Conservation (phyloP, 2,797 vertebrate species). For the Periophthalmus magnuspinnatus region DNA sequence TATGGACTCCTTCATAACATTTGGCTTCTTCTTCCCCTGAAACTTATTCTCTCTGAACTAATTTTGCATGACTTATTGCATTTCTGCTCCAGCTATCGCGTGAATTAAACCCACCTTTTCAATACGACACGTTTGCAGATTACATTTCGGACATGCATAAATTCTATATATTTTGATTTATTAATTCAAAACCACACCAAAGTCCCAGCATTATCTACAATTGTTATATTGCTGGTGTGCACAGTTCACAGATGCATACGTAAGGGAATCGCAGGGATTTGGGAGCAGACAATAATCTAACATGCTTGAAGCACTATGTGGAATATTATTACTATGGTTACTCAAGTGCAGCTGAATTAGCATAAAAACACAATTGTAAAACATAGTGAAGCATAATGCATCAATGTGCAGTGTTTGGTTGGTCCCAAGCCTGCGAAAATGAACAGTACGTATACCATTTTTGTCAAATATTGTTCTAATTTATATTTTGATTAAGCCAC, state of each 20-base stretch:
- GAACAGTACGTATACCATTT: not conserved
- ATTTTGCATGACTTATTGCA: conserved; percentile 85
- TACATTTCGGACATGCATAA: conserved; percentile 74
- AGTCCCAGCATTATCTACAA: conserved; percentile 66
- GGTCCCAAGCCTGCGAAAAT: not conserved
- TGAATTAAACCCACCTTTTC: conserved; percentile 78
- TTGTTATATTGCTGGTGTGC: conserved; percentile 56
- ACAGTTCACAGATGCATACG: conserved; percentile 37
- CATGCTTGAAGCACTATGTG: not conserved
- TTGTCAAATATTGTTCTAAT: not conserved
- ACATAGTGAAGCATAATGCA: not conserved
- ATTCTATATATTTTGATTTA: conserved; percentile 78
- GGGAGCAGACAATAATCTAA: conserved; percentile 22
- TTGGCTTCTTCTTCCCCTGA: conserved; percentile 69
- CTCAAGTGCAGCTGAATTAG: conserved; percentile 3
- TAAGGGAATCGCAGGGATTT: conserved; percentile 21
- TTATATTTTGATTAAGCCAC: not conserved
- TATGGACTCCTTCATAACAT: conserved; percentile 78
- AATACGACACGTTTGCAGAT: conserved; percentile 74
- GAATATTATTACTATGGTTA: conserved; percentile 5
- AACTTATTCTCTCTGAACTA: conserved; percentile 84
- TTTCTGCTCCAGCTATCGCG: conserved; percentile 83
- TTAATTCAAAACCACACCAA: conserved; percentile 75
- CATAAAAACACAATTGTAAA: not conserved
- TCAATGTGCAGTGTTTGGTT: not conserved